Base-by-base conservation (phyloP, 2,113 vertebrate species). In the Chloropsis hardwickii region DNA sequence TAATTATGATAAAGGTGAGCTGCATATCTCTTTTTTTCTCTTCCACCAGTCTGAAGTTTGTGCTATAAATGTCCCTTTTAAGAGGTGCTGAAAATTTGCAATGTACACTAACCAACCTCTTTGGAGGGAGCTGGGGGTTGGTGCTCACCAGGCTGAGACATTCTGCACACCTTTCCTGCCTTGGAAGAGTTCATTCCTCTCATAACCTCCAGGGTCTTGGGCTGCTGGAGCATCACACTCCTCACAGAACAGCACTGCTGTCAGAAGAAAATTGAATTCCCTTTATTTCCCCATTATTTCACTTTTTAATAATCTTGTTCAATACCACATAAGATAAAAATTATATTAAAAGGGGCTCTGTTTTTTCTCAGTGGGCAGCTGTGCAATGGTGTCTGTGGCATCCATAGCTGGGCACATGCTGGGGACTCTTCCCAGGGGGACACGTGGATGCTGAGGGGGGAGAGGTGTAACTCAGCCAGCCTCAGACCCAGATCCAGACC, bases 201-300 rank as follows among this genome's bases (percentile, higher is more conserved):
- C 62, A 21, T 4, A n/a, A 22, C 48, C 85, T 86, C 50, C 0
- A 0, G 40, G 15, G n/a, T 40, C 57, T 35, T 56, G 50, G 35
- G 65, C 81, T 82, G 81, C 79, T 83, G 80, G 47, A 88, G n/a
- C 65, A 9, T 92, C 88, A 44, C 74, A 45, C 79, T 93, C 67
- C 86, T 81, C 94, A 53, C 81, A 86, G 82, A 90, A 12, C 62
- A 86, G 78, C 67, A 6, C 84, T 94, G 73, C 85, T 93, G 89
- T 65, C 93, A 88, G 71, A 80, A 78, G 88, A 93, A 92, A 92
- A 91, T 73, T 58, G 84, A 66, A 95, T 96, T 93, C 85, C 85
- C 79, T 95, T 93, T 94, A 96, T 95, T 96, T 90, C 85, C 82
- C 76, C 88, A 78, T 96, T 94, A 93, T 90, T 95, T 95, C 56